Base-by-base conservation (phyloP, 2,113 vertebrate genomes). In the Python bivittatus region DNA sequence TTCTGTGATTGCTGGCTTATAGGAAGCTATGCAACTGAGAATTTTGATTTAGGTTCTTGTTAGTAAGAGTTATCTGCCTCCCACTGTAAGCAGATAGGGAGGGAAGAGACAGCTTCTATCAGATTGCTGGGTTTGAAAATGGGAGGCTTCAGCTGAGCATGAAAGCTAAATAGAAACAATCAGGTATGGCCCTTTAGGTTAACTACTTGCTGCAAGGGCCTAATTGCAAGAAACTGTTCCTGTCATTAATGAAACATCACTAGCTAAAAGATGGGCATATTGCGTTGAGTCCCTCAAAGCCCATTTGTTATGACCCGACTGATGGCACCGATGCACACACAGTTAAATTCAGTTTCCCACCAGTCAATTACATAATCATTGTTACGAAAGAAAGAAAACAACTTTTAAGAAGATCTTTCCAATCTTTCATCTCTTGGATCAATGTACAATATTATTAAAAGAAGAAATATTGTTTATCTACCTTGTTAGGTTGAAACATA, bases 171-270 rank as follows among this genome's bases (percentile, higher is more conserved):
- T 6, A 29, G 83, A 95, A 90, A 93, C 93, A 93, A 95, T 94
- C 93, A 91, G 88, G 72, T 58, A 23, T 20, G 95, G 95, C 90
- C 96, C 94, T 88, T 56, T 0, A 38, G 96, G 95, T 96, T 97
- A 96, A 97, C 60, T 42, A 95, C 94, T 94, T 96, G 92, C 94
- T 95, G 96, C 93, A 95, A 92, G 90, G 94, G 84, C 94, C 93
- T 96, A 97, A 97, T 94, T 96, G 94, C 92, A 87, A 92, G 92
- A 90, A 95, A 95, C 92, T 93, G 85, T 61, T 95, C 38, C 94
- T 94, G 95, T 93, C 93, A 90, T 61, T 52, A 68, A 90, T 92
- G 94, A 91, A 92, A 86, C 0, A 4, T 54, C 88, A 90, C 4
- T 1, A 2, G 93, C 90, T 17, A 11, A 89, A 94, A 94, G 91